A percentile compares a stretch with the other conserved stretches of the same genome.
These are phyloP conservation scores for Hozukius guyotensis DNA, from an alignment of 2,797 vertebrate species.

Conservation along the genomic window DNA sequence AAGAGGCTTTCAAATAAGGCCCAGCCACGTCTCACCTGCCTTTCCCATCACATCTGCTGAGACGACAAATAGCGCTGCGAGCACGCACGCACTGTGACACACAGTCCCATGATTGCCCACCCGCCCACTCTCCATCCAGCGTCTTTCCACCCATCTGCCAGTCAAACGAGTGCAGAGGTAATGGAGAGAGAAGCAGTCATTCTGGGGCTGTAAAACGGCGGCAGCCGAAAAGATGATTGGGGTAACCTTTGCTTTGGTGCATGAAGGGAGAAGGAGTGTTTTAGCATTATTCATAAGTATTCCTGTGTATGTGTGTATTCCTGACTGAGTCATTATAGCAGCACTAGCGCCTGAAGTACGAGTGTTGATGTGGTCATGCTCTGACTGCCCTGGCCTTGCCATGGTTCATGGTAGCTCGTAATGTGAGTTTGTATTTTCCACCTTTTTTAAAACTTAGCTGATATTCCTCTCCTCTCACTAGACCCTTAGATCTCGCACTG, in stretches of 20 bases:
- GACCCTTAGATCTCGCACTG: not conserved
- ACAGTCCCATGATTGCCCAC: conserved; percentile 66
- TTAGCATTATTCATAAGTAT: conserved; percentile 62
- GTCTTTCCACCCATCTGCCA: conserved; percentile 71
- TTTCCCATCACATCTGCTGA: conserved; percentile 63
- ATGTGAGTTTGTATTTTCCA: conserved; percentile 10
- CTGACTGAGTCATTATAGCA: conserved; percentile 51
- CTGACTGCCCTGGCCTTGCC: conserved; percentile 21
- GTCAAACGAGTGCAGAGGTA: conserved; percentile 78
- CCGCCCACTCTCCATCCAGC: conserved; percentile 55
- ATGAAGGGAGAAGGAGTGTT: conserved; percentile 69
- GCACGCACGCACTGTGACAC: conserved; percentile 55
- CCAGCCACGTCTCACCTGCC: conserved; percentile 61
- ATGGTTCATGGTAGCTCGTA: conserved; percentile 26
- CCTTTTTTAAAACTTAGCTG: not conserved
- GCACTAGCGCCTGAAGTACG: conserved; percentile 15
- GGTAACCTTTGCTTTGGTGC: conserved; percentile 72
- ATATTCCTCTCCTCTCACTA: not conserved
- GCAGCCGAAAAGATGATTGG: conserved; percentile 66
- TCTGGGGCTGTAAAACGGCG: conserved; percentile 67
- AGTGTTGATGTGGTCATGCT: conserved; percentile 35
- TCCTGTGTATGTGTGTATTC: conserved; percentile 23
- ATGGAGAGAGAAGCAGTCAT: conserved; percentile 76
- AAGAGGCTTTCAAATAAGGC: conserved; percentile 73
- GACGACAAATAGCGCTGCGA: conserved; percentile 59